phyloP scores from a whole-genome alignment of 2,797 vertebrate genomes.

The Chloroceryle amazona region DNA sequence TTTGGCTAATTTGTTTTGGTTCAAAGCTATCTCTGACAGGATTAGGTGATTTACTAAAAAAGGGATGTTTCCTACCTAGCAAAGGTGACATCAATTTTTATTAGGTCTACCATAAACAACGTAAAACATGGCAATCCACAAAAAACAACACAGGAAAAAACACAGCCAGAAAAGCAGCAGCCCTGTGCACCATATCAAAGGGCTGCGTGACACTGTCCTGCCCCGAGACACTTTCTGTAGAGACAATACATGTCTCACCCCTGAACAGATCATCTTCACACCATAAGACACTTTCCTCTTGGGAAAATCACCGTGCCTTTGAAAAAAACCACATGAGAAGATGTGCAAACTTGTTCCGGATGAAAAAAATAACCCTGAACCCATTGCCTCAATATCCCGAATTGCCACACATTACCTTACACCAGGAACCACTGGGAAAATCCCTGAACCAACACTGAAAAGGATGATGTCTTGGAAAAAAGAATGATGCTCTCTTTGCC shows the following conservation, averaged over 20 bases:
- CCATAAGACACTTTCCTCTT: not conserved
- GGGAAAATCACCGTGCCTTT: not conserved
- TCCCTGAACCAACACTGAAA: not conserved
- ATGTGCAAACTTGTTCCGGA: accelerated
- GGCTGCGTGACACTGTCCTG: not conserved
- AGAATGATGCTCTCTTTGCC: not conserved
- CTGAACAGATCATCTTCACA: not conserved
- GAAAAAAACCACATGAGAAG: not conserved
- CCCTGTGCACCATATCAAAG: not conserved
- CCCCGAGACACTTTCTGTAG: not conserved
- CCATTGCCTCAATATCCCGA: not conserved
- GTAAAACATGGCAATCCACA: not conserved
- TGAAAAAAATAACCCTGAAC: not conserved
- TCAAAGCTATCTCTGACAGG: not conserved
- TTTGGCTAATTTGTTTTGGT: not conserved
- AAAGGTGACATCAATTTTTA: not conserved
- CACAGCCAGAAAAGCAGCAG: not conserved
- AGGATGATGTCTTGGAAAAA: not conserved
- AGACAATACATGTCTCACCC: not conserved
- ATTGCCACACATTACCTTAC: not conserved
- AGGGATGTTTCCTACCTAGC: not conserved
- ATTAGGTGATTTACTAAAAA: not conserved
- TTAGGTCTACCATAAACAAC: not conserved
- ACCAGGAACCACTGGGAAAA: not conserved
- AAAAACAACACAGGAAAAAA: not conserved